Conservation (phyloP, 1,140 invertebrate genomes). For the Euglossa dilemma region DNA sequence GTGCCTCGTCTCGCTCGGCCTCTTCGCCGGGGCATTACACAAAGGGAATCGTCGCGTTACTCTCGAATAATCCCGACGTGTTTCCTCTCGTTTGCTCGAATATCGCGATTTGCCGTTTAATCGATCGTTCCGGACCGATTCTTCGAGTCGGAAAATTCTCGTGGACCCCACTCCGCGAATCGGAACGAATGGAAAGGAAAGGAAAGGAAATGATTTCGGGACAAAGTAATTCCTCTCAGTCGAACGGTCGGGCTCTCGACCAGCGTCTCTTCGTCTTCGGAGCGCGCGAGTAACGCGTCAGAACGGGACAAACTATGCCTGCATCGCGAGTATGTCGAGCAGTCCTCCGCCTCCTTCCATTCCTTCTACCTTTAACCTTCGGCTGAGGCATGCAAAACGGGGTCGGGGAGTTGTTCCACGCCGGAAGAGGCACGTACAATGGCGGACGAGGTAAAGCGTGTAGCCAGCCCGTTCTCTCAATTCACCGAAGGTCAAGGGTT, state of each 20-base stretch:
- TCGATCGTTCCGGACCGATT: neutral
- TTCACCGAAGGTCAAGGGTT: slow-evolving; percentile 42
- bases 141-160: neutral
- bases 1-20: neutral
- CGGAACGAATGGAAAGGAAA: neutral
- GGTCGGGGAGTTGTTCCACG: slow-evolving; percentile 17
- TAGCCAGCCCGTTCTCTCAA: slow-evolving; percentile 23
- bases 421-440: slow-evolving; percentile 33
- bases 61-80: slow-evolving; percentile 11
- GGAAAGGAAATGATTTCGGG: neutral
- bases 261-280: too few relatives aligned
- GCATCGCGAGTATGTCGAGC: neutral
- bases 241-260: too few relatives aligned
- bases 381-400: slow-evolving; percentile 1
- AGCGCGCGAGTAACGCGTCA: neutral
- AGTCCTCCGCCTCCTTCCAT: neutral
- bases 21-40: neutral
- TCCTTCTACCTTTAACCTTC: slow-evolving; percentile 22
- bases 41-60: slow-evolving; percentile 16
- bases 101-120: neutral
- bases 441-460: slow-evolving; percentile 29
- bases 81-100: neutral
- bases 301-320: neutral
- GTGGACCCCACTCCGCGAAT: too few relatives aligned
- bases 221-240: neutral